Percentiles rank a stretch among this genome's conserved stretches.
phyloP scores from a whole-genome alignment of 2,888 invertebrate genomes.

The Melinaea menophilus region DNA sequence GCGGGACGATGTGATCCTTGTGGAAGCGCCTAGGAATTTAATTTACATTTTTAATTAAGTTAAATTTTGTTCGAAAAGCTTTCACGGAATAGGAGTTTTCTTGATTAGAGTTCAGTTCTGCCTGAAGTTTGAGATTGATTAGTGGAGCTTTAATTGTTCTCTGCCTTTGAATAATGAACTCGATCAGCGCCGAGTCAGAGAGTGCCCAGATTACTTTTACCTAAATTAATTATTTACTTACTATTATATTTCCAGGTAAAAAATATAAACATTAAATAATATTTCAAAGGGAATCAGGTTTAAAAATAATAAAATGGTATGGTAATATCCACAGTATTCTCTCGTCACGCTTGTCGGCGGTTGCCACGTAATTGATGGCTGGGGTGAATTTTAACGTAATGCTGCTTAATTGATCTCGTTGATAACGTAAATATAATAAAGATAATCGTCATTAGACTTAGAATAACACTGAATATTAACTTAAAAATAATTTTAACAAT shows the following conservation, averaged over 20 bases:
- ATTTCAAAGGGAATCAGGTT: background rate
- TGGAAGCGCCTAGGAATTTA: constrained; percentile 78
- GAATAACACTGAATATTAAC: background rate
- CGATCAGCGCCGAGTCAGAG: constrained; percentile 70
- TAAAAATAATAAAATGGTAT: constrained; percentile 9
- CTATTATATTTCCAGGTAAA: constrained; percentile 17
- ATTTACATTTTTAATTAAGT: constrained; percentile 79
- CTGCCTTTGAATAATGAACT: constrained; percentile 76
- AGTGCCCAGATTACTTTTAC: constrained; percentile 59
- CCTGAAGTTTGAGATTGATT: constrained; percentile 78
- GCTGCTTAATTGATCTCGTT: constrained; percentile 68
- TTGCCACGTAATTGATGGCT: constrained; percentile 61
- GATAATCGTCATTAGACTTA: constrained; percentile 43
- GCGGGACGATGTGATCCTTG: constrained; percentile 68
- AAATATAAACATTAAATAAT: constrained; percentile 8
- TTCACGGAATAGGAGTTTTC: constrained; percentile 78
- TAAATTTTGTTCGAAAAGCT: constrained; percentile 78
- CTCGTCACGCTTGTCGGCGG: constrained; percentile 40
- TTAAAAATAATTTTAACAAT: background rate
- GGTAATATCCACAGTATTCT: constrained; percentile 35
- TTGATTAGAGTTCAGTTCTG: constrained; percentile 77
- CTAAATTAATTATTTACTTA: constrained; percentile 49
- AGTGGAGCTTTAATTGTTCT: constrained; percentile 75
- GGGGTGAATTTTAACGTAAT: constrained; percentile 69
- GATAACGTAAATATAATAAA: constrained; percentile 62